Evolutionary conservation across 2,888 invertebrate species (phyloP).

Genomic region (Phalangium opilio): DNA sequence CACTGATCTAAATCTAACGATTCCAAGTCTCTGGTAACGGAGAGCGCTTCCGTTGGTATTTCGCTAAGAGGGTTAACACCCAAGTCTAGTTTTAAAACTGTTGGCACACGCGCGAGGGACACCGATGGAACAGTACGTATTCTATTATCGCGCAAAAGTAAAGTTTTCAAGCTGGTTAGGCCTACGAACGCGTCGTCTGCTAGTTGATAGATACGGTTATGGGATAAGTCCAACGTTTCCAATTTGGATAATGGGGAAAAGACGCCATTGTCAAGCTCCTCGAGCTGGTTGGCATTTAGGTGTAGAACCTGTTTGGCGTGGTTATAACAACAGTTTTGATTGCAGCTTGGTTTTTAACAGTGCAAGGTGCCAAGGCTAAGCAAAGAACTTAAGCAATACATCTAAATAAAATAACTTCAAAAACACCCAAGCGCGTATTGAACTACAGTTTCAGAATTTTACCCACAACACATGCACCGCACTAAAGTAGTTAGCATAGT

Average conservation of each 20-base stretch:
- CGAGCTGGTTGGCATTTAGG: conserved; percentile 8
- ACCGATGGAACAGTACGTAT: conserved; percentile 1
- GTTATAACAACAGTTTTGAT: no score
- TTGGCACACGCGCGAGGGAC: conserved; percentile 6
- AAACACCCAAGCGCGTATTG: no score
- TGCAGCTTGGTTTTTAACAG: no score
- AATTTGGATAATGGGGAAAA: conserved; percentile 39
- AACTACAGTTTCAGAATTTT: no score
- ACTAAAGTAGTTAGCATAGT: no score
- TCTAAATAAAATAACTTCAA: no score
- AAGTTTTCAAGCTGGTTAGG: conserved; percentile 50
- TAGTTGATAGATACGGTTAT: conserved; percentile 50
- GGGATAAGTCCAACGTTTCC: conserved; percentile 55
- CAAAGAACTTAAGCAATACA: no score
- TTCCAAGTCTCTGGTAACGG: conserved; percentile 42
- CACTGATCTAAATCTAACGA: conserved; percentile 61
- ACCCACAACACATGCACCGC: no score
- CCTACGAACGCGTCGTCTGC: conserved; percentile 42
- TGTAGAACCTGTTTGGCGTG: conserved; percentile 39
- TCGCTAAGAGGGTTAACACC: background rate
- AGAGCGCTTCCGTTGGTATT: background rate
- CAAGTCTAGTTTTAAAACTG: conserved; percentile 6
- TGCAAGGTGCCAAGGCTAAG: no score
- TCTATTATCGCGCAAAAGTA: conserved; percentile 31
- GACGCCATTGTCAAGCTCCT: conserved; percentile 6